Evolutionary conservation across 2,797 vertebrate species (phyloP), one percentile per base, ranked within the genome.

Genomic region (Tapera naevia): DNA sequence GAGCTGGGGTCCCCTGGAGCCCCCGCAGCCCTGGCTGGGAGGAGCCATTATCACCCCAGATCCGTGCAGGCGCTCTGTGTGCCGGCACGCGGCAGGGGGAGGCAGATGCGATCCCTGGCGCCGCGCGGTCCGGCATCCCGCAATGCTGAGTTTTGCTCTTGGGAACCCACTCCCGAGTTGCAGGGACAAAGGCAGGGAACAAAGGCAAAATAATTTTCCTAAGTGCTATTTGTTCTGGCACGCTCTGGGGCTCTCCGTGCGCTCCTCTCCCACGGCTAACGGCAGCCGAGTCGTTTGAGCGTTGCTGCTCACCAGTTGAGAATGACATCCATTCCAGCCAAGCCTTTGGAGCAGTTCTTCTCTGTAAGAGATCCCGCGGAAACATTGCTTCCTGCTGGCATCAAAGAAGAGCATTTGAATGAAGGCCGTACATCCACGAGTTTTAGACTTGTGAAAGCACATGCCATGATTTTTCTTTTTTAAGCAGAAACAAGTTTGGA

Each of bases 201-300:
- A 95, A 95, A 95, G 80, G 62, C 54, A 93, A 89, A 94, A 65
- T 13, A 7, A 51, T 91, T 92, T 95, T 88, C 83, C 75, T n/a
- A 51, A 95, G 82, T 10, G 61, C 78, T 96, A 57, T 96, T 97
- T 96, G 80, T 92, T 95, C 95, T 95, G 94, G 95, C 95, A 90
- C 0, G 22, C 71, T 86, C 46, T 61, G 91, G 0, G 6, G 72
- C 89, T 86, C 91, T 86, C 82, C 1, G 11, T 6, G 37, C 7
- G 6, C 76, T 75, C 11, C 85, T 79, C 93, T 91, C 85, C 85
- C 89, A 56, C 0, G 4, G 89, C 82, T 88, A n/a, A 72, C 13
- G 11, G 93, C 93, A 84, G 91, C 51, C 0, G 58, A 70, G 78
- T 11, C 45, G 11, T 66, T 69, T 33, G 70, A 86, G 80, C 2